Evolutionary conservation across 2,888 invertebrate species (phyloP), one percentile per base, ranked within the genome.

Genomic region (Scelioninae gen. 1): DNA sequence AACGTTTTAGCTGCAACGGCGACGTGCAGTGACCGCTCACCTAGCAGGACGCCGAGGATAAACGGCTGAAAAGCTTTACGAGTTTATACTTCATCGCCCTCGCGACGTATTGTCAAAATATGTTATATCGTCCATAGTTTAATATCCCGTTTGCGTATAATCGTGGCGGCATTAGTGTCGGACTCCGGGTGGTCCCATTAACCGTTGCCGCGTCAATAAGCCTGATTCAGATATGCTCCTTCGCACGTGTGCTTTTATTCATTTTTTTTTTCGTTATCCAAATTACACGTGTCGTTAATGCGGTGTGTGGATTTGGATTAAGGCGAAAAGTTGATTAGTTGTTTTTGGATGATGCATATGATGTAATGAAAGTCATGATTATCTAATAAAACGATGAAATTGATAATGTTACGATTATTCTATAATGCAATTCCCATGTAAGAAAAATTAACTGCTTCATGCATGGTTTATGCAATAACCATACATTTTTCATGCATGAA

Each of bases 61-160:
- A 88, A 84, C 88, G 84, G 69, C 66, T 87, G 83, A 84, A 89
- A 89, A 88, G 88, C 88, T 89, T 89, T 90, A 89, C 87, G 87
- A 87, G 85, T 88, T 88, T 87, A 80, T 80, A 88, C 88, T 90
- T 90, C 89, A 90, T 90, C 85, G 88, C 85, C 85, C 77, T 85
- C 80, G 83, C 87, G 89, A 88, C 88, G 89, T 87, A 91, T 91
- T 91, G 91, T 91, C 90, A 88, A 90, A 91, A 90, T 89, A 88
- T 86, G 87, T 88, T 89, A 89, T 85, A 87, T 86, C 88, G 83
- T 76, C 80, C 88, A 85, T 87, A 87, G 88, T 91, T 91, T 91
- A 91, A 91, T 91, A 91, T 91, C 91, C 91, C 90, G 91, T 91
- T 90, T 89, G 88, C 89, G 87, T 90, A 91, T 91, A 91, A 91